Conservation (phyloP, 30 jellyfish, hydroid and myxozoan genomes). For the Cassiopea xamachana region DNA sequence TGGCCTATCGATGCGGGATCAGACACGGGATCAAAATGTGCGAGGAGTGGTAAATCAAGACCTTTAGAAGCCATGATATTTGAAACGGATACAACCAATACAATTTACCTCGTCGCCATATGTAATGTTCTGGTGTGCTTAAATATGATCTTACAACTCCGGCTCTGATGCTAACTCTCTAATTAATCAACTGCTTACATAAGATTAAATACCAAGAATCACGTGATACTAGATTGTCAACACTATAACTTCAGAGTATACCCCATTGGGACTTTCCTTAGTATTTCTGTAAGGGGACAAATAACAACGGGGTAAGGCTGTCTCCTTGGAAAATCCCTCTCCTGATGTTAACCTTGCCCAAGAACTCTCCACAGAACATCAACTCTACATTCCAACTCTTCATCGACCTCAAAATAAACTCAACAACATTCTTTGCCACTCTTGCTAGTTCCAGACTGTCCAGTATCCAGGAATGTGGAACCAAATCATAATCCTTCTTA, state of each 20-base stretch:
- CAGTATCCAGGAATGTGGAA: conserved; percentile 1
- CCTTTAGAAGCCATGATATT: too few species aligned
- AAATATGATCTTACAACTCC: too few species aligned
- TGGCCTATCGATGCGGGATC: too few species aligned
- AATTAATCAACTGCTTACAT: too few species aligned
- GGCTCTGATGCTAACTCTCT: too few species aligned
- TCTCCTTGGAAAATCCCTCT: conserved; percentile 51
- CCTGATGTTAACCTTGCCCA: conserved; percentile 37
- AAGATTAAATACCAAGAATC: too few species aligned
- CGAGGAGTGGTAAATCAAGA: too few species aligned
- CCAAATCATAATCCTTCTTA: not conserved
- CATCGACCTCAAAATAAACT: conserved; percentile 5
- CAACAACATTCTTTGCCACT: conserved; percentile 16
- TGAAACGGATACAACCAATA: too few species aligned
- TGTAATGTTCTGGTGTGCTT: too few species aligned
- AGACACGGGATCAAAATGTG: too few species aligned
- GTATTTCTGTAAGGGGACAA: conserved; percentile 28
- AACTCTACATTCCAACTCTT: conserved; percentile 23
- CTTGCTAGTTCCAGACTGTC: not conserved
- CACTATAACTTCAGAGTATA: conserved; percentile 52
- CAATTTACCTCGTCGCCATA: too few species aligned
- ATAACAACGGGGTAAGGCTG: conserved; percentile 46
- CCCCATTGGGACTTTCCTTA: conserved; percentile 28
- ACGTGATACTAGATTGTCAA: too few species aligned
- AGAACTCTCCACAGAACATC: conserved; percentile 4